Evolutionary conservation across 2,113 vertebrate genomes (phyloP).

Genomic region (Chelonoidis abingdonii): DNA sequence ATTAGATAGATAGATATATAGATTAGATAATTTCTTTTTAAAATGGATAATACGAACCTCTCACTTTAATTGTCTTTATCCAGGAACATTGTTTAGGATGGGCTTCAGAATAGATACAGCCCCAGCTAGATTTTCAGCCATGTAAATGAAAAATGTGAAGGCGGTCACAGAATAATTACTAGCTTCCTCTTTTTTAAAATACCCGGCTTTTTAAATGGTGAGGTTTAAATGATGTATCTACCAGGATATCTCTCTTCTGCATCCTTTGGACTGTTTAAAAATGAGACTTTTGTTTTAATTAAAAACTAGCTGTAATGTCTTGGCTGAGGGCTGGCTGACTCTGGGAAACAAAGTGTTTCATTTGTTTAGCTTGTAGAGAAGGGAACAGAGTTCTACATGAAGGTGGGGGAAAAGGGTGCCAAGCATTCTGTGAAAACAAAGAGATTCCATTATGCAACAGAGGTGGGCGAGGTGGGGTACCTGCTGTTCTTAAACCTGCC

Average conservation of each 20-base stretch:
- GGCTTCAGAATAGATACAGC: constrained; percentile 10
- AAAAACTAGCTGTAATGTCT: neutral
- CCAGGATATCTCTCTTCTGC: neutral
- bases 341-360: neutral
- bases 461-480: too few relatives aligned
- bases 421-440: neutral
- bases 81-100: constrained; percentile 49
- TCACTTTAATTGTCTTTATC: constrained; percentile 25
- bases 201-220: neutral
- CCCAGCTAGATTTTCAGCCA: constrained; percentile 19
- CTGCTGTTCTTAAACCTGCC: neutral
- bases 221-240: neutral
- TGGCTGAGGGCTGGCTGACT: rapidly evolving
- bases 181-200: neutral
- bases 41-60: constrained; percentile 37
- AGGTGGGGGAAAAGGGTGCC: neutral
- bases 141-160: neutral
- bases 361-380: rapidly evolving
- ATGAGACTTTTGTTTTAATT: neutral
- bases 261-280: neutral
- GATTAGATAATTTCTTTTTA: constrained; percentile 20
- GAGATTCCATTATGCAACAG: neutral
- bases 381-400: neutral
- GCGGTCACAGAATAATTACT: neutral
- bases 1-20: constrained; percentile 18